A percentile compares a stretch with the other conserved stretches of the same genome.
Conservation (phyloP, 1,140 invertebrate genomes). For the Scaptodrosophila lebanonensis region DNA sequence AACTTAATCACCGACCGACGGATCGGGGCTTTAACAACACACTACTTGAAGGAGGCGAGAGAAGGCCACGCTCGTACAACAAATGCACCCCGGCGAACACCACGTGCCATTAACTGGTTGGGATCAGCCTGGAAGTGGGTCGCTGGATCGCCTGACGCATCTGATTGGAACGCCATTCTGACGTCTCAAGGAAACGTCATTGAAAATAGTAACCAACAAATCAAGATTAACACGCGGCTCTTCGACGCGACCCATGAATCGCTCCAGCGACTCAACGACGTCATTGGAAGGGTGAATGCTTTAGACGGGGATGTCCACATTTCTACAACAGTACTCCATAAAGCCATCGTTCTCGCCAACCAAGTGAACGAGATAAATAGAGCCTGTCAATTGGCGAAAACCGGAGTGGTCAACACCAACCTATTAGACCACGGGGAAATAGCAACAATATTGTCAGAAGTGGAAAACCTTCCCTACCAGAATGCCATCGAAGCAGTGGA, state of each 20-base stretch:
- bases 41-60: too few relatives aligned
- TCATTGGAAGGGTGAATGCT: too few relatives aligned
- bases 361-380: not conserved
- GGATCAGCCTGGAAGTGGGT: not conserved
- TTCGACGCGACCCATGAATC: too few relatives aligned
- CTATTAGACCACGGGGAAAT: not conserved
- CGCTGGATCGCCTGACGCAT: not conserved
- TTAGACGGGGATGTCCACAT: not conserved
- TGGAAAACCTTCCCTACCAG: not conserved
- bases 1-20: too few relatives aligned
- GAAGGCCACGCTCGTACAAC: too few relatives aligned
- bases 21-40: too few relatives aligned
- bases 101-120: too few relatives aligned
- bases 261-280: too few relatives aligned
- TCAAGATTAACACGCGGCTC: not conserved
- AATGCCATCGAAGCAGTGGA: not conserved
- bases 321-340: not conserved
- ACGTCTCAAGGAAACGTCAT: not conserved
- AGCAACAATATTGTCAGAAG: not conserved
- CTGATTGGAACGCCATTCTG: not conserved
- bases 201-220: not conserved
- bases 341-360: not conserved
- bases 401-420: not conserved
- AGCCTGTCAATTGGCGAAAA: not conserved
- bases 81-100: too few relatives aligned